phyloP scores from a whole-genome alignment of 2,888 invertebrate species.

The Eupithecia exiguata region DNA sequence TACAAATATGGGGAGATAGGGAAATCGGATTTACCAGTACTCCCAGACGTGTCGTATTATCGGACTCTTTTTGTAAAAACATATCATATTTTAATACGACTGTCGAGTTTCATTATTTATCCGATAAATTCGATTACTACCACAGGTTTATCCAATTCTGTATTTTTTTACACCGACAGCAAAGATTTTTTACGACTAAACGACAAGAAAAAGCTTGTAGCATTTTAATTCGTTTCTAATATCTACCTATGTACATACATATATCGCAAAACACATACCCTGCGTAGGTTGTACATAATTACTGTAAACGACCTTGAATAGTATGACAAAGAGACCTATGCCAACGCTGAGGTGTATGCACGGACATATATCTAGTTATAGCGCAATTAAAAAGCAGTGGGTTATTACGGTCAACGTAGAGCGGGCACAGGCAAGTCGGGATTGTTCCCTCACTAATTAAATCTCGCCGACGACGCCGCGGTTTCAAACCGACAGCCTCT shows the following conservation, averaged over 20 bases:
- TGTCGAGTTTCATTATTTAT: background rate
- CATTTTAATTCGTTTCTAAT: background rate
- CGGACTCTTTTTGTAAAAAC: constrained; percentile 74
- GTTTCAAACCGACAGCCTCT: constrained; percentile 81
- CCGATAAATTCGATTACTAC: background rate
- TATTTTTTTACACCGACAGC: background rate
- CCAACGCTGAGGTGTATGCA: background rate
- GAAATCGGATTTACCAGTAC: constrained; percentile 80
- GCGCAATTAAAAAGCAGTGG: constrained; percentile 37
- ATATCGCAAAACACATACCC: background rate
- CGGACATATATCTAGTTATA: constrained; percentile 8
- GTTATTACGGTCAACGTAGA: constrained; percentile 46
- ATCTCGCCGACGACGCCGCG: constrained; percentile 78
- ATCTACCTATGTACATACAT: background rate
- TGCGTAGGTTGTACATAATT: background rate
- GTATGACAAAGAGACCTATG: background rate
- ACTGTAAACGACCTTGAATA: background rate
- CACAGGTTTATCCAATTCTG: background rate
- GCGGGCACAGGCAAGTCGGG: constrained; percentile 48
- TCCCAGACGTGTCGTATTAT: constrained; percentile 81
- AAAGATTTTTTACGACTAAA: background rate
- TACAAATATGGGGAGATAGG: constrained; percentile 83
- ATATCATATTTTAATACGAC: constrained; percentile 70
- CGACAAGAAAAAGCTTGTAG: background rate
- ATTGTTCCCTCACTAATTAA: constrained; percentile 81